A percentile compares a stretch with the other conserved stretches of the same genome.
Conservation (phyloP, 2,888 invertebrate species). For the Eudasyphora cyanicolor region DNA sequence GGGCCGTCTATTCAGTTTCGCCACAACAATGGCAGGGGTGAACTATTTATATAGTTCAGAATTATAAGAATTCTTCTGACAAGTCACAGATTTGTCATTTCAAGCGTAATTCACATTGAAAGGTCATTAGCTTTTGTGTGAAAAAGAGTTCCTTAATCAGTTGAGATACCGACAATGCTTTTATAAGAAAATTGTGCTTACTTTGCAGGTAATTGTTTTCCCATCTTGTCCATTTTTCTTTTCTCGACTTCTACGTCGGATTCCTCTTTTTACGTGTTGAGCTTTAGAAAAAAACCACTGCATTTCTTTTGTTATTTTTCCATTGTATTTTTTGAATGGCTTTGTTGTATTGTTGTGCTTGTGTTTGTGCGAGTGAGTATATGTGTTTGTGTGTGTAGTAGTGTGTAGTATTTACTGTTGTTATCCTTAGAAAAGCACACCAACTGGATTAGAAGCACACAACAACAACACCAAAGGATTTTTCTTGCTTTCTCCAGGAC, state of each 20-base stretch:
- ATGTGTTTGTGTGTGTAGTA: background rate
- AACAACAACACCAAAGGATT: background rate
- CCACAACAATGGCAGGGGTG: too few relatives aligned
- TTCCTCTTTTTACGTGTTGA: constrained; percentile 14
- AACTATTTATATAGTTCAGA: too few relatives aligned
- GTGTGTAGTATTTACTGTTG: background rate
- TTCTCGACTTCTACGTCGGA: background rate
- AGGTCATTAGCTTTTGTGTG: too few relatives aligned
- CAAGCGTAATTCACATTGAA: too few relatives aligned
- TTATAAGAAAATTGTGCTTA: too few relatives aligned
- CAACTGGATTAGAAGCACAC: background rate
- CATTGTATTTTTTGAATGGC: constrained; percentile 19
- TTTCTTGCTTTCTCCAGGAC: background rate
- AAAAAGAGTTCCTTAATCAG: too few relatives aligned
- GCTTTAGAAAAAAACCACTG: constrained; percentile 23
- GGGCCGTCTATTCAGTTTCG: background rate
- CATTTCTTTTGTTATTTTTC: constrained; percentile 7
- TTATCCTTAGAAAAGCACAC: constrained; percentile 21
- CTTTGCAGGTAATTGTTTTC: too few relatives aligned
- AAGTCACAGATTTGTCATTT: too few relatives aligned
- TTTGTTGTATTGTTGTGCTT: background rate
- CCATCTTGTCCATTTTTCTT: background rate
- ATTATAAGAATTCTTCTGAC: background rate
- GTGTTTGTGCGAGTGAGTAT: background rate
- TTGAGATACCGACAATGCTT: too few relatives aligned